Evolutionary conservation across 2,113 vertebrate genomes (phyloP).

Genomic region (Pan troglodytes): NHGRI_mPanTro3-v2.1_pri NC_086015.1:74308501-74309000

Average conservation of each 20-base stretch:
- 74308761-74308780: not conserved
- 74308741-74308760: not conserved
- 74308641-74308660: slow-evolving; percentile 1
- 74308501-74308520: not conserved
- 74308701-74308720: not conserved
- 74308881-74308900: not conserved
- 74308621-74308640: not conserved
- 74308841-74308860: not conserved
- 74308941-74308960: not conserved
- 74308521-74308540: not conserved
- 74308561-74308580: not conserved
- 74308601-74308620: not conserved
- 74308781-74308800: not conserved
- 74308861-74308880: not conserved
- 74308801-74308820: not conserved
- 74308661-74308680: not conserved
- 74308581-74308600: not conserved
- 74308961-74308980: not conserved
- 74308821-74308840: not conserved
- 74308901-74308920: not conserved
- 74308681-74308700: slow-evolving; percentile 41
- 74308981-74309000: not conserved
- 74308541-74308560: not conserved
- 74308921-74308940: not conserved
- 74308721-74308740: not conserved